Conservation (phyloP, 2,797 vertebrate species). For the Danio kyathit region DNA sequence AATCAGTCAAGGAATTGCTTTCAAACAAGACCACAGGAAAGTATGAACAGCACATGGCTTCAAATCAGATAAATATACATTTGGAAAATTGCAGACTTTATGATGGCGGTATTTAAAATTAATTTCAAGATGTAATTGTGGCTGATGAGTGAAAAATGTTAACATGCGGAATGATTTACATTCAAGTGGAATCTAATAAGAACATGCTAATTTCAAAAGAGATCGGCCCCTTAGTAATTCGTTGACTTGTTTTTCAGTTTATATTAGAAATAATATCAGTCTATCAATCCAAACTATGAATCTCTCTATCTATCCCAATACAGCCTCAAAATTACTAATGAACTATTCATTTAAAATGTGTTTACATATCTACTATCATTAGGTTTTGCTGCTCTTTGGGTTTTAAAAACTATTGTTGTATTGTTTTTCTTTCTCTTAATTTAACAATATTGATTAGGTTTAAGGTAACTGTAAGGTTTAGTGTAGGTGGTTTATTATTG, state of each 20-base stretch:
- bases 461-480: too few relatives aligned
- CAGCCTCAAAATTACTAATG: too few relatives aligned
- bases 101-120: background rate
- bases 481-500: too few relatives aligned
- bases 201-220: background rate
- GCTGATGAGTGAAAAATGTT: background rate
- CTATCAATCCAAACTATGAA: too few relatives aligned
- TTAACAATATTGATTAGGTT: too few relatives aligned
- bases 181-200: background rate
- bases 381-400: too few relatives aligned
- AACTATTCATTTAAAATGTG: too few relatives aligned
- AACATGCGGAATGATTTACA: background rate
- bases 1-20: slow-evolving; percentile 20
- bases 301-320: too few relatives aligned
- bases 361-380: too few relatives aligned
- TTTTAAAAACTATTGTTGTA: too few relatives aligned
- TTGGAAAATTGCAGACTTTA: background rate
- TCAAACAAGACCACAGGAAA: slow-evolving; percentile 17
- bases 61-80: background rate
- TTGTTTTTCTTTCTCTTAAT: too few relatives aligned
- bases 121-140: background rate
- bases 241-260: background rate
- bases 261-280: background rate
- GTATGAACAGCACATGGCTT: background rate
- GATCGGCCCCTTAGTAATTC: background rate